Evolutionary conservation across 2,888 invertebrate genomes (phyloP), one percentile per base, ranked within the genome.

Genomic region (Aleiodes leptofemur): DNA sequence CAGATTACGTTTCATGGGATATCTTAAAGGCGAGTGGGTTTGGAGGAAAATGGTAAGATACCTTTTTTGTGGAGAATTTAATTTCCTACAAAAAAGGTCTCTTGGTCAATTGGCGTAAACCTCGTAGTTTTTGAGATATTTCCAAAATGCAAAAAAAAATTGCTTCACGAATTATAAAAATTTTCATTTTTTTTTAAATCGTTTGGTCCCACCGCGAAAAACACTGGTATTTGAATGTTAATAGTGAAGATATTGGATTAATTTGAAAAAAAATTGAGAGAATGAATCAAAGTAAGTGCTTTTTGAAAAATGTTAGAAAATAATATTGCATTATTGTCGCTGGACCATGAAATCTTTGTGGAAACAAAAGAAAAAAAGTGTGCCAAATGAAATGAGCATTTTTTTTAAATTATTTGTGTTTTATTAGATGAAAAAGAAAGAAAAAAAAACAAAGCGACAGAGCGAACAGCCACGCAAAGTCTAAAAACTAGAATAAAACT

Each of bases 271-370:
- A 8, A 38, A 13, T 64, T 14, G 5, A 23, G 48, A 48, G 23
- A 48, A 64, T n/a, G 48, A 64, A 64, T 64, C 64, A 64, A 64
- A 64, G 16, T 43, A 64, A 64, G 43, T 43, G 64, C 64, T 64
- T 64, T 64, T 64, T 64, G 64, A 43, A 64, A 64, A 48, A 43
- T 14, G 48, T 43, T 64, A 64, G 5, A 38, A 48, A 43, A 48
- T 48, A 64, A 14, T 64, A 64, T 64, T 48, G 48, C 16, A 64
- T 64, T 64, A 13, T 64, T 64, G 48, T 64, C 14, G 64, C 23
- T 64, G 64, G 64, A 64, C 64, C 64, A 64, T 64, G 16, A 64
- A 64, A 23, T 23, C 16, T 16, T 64, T 48, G 43, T 48, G 43
- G 64, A 64, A 64, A 64, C 43, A 64, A 50, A 50, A 57, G n/a